phyloP scores from a whole-genome alignment of 1,140 invertebrate genomes.

The Lepidostoma basale region DNA sequence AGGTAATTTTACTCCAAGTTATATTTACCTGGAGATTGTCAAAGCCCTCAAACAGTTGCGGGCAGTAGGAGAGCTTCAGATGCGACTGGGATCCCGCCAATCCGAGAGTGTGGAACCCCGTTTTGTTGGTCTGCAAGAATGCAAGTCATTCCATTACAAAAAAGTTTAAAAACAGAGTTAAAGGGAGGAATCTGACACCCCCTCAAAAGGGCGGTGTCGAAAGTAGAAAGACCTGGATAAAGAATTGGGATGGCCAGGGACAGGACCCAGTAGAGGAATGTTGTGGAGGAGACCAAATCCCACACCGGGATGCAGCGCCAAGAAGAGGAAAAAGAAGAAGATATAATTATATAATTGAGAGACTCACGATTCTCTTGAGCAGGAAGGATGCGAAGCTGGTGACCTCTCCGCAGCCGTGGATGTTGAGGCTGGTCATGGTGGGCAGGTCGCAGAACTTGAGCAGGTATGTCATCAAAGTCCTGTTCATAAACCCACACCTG shows the following conservation, averaged over 20 bases:
- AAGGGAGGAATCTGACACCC: too few relatives aligned
- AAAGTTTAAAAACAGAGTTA: too few relatives aligned
- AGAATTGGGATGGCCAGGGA: too few relatives aligned
- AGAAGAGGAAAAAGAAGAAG: background rate
- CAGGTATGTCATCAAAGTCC: slow-evolving; percentile 31
- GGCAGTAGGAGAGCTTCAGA: slow-evolving; percentile 20
- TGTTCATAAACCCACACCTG: slow-evolving; percentile 6
- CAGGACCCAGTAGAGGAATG: too few relatives aligned
- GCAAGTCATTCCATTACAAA: too few relatives aligned
- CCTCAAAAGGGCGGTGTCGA: too few relatives aligned
- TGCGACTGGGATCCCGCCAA: slow-evolving; percentile 30
- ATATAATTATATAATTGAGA: background rate
- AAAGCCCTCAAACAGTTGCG: slow-evolving; percentile 34
- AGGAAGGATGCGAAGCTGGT: slow-evolving; percentile 26
- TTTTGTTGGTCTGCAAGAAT: too few relatives aligned
- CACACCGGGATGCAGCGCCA: background rate
- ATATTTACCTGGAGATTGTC: slow-evolving; percentile 29
- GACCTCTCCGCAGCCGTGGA: slow-evolving; percentile 41
- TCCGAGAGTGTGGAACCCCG: slow-evolving; percentile 25
- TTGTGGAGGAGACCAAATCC: background rate
- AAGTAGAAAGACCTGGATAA: too few relatives aligned
- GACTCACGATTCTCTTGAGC: slow-evolving; percentile 39
- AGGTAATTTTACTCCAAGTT: background rate
- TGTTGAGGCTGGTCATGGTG: slow-evolving; percentile 32
- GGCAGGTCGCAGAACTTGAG: slow-evolving; percentile 34